A percentile compares a stretch with the other conserved stretches of the same genome.
Evolutionary conservation across 2,888 invertebrate genomes (phyloP).

Genomic region (Neoaliturus tenellus): DNA sequence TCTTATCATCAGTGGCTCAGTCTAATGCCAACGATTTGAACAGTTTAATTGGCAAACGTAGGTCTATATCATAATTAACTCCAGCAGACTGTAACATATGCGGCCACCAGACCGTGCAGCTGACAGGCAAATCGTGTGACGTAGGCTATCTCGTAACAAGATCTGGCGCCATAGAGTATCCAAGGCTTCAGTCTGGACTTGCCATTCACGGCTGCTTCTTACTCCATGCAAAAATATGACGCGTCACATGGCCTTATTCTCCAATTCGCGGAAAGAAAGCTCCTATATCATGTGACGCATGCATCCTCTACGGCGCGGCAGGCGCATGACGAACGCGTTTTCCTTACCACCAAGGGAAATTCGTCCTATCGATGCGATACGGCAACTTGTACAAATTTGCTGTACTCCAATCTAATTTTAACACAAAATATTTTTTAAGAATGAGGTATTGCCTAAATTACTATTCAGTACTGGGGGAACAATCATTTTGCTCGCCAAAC

Average conservation of each 20-base stretch:
- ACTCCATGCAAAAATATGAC: not conserved
- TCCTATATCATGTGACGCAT: not conserved
- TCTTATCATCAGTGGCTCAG: too few species aligned
- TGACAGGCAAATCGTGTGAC: not conserved
- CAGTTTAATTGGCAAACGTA: too few species aligned
- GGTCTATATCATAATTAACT: too few species aligned
- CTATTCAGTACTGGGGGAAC: too few species aligned
- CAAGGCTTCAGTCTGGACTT: conserved; percentile 15
- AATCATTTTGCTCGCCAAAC: too few species aligned
- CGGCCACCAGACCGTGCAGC: not conserved
- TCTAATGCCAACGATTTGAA: too few species aligned
- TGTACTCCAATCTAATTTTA: too few species aligned
- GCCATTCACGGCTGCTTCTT: conserved; percentile 9
- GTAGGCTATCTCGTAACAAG: not conserved
- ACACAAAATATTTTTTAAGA: too few species aligned
- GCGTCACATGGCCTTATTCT: not conserved
- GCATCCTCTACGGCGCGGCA: not conserved
- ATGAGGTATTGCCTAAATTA: too few species aligned
- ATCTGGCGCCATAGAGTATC: conserved; percentile 16
- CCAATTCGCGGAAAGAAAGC: not conserved
- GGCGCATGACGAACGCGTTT: not conserved
- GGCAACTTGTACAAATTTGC: too few species aligned
- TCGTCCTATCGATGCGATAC: not conserved
- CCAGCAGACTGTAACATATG: not conserved
- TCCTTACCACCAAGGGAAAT: not conserved